These are phyloP conservation scores for Pyrocoelia pectoralis DNA, from an alignment of 2,888 invertebrate species.

Conservation along the genomic window DNA sequence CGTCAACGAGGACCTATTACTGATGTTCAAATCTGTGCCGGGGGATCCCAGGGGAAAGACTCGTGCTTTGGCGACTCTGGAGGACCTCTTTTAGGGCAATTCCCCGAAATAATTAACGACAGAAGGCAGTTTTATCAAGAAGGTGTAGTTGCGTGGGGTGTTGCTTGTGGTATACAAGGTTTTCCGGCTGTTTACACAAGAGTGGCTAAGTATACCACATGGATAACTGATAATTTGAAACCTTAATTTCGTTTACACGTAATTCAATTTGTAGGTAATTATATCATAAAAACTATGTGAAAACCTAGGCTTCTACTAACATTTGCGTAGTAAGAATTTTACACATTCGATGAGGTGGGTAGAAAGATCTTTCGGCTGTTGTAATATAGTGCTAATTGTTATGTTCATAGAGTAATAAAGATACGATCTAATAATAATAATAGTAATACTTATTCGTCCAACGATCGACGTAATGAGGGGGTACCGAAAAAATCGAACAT, in stretches of 20 bases:
- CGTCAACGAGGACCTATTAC: neutral
- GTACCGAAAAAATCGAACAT: too few relatives aligned
- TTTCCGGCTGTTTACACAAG: constrained; percentile 88
- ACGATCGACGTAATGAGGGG: too few relatives aligned
- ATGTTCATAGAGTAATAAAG: too few relatives aligned
- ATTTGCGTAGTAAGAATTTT: too few relatives aligned
- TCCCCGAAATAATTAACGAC: neutral
- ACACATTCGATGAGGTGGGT: too few relatives aligned
- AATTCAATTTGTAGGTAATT: too few relatives aligned
- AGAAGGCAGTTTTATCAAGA: constrained; percentile 16
- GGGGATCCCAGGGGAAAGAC: constrained; percentile 62
- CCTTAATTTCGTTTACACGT: neutral
- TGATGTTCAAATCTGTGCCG: constrained; percentile 51
- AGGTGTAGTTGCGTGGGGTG: constrained; percentile 87
- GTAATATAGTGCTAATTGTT: too few relatives aligned
- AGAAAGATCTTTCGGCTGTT: too few relatives aligned
- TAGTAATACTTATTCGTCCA: too few relatives aligned
- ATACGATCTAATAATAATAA: too few relatives aligned
- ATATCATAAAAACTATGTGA: too few relatives aligned
- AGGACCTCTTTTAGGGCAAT: constrained; percentile 66
- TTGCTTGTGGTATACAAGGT: constrained; percentile 82
- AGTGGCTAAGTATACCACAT: constrained; percentile 80
- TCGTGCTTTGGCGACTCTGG: constrained; percentile 81
- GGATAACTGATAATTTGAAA: constrained; percentile 73
- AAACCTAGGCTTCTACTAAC: too few relatives aligned